Conservation (phyloP, 35 echinoderm and acorn worm genomes). For the Acanthaster planci region DNA sequence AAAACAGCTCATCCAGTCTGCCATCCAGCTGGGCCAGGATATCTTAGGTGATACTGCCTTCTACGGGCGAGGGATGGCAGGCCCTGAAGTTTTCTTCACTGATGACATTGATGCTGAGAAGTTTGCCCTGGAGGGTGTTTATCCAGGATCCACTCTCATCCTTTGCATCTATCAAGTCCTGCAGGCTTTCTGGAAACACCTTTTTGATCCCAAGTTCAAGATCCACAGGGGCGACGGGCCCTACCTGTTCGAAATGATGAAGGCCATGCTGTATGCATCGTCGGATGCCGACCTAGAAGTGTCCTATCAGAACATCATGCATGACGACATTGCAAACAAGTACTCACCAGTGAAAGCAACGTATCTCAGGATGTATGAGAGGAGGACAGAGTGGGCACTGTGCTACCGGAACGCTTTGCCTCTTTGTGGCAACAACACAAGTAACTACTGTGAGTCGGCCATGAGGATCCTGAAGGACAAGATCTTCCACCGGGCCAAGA, state of each 20-base stretch:
- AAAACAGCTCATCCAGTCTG: background rate
- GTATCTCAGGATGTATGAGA: slow-evolving; percentile 24
- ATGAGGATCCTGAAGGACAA: slow-evolving; percentile 72
- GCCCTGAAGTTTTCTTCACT: slow-evolving; percentile 52
- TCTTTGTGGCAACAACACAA: slow-evolving; percentile 65
- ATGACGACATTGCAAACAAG: background rate
- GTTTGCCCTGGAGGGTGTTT: slow-evolving; percentile 32
- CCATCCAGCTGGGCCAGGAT: slow-evolving; percentile 5
- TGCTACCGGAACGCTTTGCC: slow-evolving; percentile 2
- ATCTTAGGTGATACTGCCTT: slow-evolving; percentile 30
- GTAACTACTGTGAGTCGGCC: slow-evolving; percentile 55
- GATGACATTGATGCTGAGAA: slow-evolving; percentile 53
- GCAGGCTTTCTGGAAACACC: slow-evolving; percentile 27
- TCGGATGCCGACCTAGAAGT: slow-evolving; percentile 1
- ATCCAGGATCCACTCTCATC: slow-evolving; percentile 29
- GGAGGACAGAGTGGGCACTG: slow-evolving; percentile 45
- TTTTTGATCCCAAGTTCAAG: slow-evolving; percentile 28
- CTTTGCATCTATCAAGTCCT: slow-evolving; percentile 52
- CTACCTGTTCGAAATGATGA: slow-evolving; percentile 22
- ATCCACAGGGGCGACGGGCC: background rate
- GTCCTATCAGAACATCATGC: background rate
- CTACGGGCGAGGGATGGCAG: background rate
- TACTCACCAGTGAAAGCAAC: slow-evolving; percentile 10
- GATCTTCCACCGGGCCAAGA: slow-evolving; percentile 38
- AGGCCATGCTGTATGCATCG: slow-evolving; percentile 37